These are phyloP conservation scores for Baccha elongata DNA, from an alignment of 2,888 invertebrate species.

Conservation along the genomic window DNA sequence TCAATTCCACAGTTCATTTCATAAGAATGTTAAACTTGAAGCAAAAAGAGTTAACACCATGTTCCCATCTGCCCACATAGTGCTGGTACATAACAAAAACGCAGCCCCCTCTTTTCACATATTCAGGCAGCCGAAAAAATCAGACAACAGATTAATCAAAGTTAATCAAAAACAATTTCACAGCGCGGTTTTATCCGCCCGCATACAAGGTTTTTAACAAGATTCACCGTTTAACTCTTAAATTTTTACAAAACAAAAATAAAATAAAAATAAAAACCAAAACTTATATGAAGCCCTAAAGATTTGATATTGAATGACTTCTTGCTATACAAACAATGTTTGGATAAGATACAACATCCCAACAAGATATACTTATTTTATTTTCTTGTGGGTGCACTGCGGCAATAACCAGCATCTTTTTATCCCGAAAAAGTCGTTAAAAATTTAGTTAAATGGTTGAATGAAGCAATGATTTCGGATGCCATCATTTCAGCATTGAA, in stretches of 20 bases:
- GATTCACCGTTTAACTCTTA: constrained; percentile 44
- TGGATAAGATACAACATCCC: constrained; percentile 14
- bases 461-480: constrained; percentile 5
- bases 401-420: constrained; percentile 54
- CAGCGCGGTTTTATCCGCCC: constrained; percentile 32
- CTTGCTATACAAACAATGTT: neutral
- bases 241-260: constrained; percentile 27
- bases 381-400: constrained; percentile 53
- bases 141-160: constrained; percentile 46
- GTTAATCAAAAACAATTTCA: constrained; percentile 59
- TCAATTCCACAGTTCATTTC: constrained; percentile 54
- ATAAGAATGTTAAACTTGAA: constrained; percentile 40
- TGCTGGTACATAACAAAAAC: constrained; percentile 39
- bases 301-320: neutral
- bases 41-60: constrained; percentile 54
- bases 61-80: constrained; percentile 40
- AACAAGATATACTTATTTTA: constrained; percentile 10
- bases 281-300: neutral
- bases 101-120: constrained; percentile 13
- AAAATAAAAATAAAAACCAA: constrained; percentile 14
- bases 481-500: constrained; percentile 1
- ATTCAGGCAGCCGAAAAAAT: constrained; percentile 23
- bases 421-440: constrained; percentile 36
- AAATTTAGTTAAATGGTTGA: constrained; percentile 41
- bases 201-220: constrained; percentile 37